Base-by-base conservation (phyloP, 1,140 invertebrate genomes). In the Coenobita brevimanus region DNA sequence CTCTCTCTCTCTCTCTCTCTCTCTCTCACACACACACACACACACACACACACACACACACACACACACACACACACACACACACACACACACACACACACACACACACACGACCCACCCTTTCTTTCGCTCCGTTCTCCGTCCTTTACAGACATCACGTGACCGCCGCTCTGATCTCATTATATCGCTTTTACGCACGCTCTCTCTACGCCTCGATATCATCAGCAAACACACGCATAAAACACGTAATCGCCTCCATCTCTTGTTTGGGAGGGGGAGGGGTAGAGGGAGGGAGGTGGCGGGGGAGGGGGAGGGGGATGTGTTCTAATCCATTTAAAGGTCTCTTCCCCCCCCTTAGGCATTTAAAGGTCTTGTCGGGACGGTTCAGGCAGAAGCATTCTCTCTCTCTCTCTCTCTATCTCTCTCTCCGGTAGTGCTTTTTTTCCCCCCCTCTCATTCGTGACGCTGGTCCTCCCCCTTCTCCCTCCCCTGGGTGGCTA, bases 281-380 rank as follows among this genome's bases (percentile, higher is more conserved):
- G n/a, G n/a, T n/a, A n/a, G n/a, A n/a, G n/a, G n/a, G n/a, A n/a
- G n/a, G n/a, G n/a, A n/a, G n/a, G n/a, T n/a, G n/a, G n/a, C n/a
- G n/a, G n/a, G n/a, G n/a, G n/a, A n/a, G n/a, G n/a, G n/a, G n/a
- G n/a, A n/a, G n/a, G n/a, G n/a, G 43, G 67, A 81, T 54, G 33
- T 60, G 54, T 81, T 81, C 13, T 81, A 62, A 81, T 81, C 78
- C 78, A 81, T 81, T 81, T 81, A 81, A 81, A 81, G 78, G 43
- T 33, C 57, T 17, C 36, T 38, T 38, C 78, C 57, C 33, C 38
- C n/a, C n/a, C n/a, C n/a, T n/a, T n/a, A n/a, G n/a, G n/a, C n/a
- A n/a, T 60, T 81, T 81, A 81, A 81, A 81, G 78, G 57, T 81
- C 78, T 54, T 36, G n/a, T n/a, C n/a, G n/a, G n/a, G n/a, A n/a